Percentiles rank a stretch among this genome's conserved stretches.
Evolutionary conservation across 2,113 vertebrate genomes (phyloP).

Genomic region (Triplophysa tibetana): DNA sequence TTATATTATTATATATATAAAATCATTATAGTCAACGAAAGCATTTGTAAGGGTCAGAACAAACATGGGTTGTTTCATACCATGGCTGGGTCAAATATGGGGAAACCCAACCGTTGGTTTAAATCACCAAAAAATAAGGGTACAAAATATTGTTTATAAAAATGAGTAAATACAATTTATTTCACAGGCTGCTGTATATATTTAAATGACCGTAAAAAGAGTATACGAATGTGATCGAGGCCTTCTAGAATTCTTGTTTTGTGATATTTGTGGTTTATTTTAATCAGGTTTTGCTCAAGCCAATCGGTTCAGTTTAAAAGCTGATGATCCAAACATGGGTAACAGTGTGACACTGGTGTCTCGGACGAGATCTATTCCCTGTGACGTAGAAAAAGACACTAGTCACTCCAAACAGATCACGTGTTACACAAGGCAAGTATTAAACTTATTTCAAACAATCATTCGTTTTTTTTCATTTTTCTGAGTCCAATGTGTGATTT

Average conservation of each 20-base stretch:
- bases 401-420: slow-evolving; percentile 77
- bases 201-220: neutral
- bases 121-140: no score
- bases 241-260: neutral
- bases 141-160: no score
- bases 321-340: slow-evolving; percentile 65
- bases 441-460: no score
- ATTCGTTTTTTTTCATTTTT: no score
- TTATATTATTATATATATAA: slow-evolving; percentile 42
- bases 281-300: slow-evolving; percentile 79
- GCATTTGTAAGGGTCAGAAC: no score
- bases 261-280: neutral
- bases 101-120: no score
- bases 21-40: no score
- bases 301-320: slow-evolving; percentile 78
- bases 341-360: slow-evolving; percentile 82
- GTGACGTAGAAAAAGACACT: slow-evolving; percentile 84
- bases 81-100: no score
- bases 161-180: no score
- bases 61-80: no score
- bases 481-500: neutral
- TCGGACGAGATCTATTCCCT: slow-evolving; percentile 71
- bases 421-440: slow-evolving; percentile 81
- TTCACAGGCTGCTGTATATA: no score
- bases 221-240: no score